A percentile compares a stretch with the other conserved stretches of the same genome.
Conservation (phyloP, 2,888 invertebrate genomes). For the Helleia helle region DNA sequence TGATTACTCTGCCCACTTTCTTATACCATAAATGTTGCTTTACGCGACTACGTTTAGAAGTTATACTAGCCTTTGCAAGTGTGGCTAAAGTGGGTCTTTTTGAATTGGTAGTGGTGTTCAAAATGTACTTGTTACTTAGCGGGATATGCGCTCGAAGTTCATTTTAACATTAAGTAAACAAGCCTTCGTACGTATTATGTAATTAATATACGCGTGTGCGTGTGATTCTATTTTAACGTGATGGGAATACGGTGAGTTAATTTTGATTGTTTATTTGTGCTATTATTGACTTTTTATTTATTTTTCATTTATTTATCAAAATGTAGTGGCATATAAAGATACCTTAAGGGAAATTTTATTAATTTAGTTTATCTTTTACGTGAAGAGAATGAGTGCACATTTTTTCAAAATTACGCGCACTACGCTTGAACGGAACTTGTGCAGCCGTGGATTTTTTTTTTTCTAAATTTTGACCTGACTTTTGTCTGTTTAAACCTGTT, state of each 20-base stretch:
- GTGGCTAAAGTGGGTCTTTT: slow-evolving; percentile 3
- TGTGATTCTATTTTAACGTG: slow-evolving; percentile 7
- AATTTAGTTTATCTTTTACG: too few species aligned
- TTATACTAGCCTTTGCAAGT: slow-evolving; percentile 9
- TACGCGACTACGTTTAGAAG: slow-evolving; percentile 21
- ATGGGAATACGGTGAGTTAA: slow-evolving; percentile 23
- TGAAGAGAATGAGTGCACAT: too few species aligned
- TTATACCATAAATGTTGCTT: slow-evolving; percentile 21
- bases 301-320: too few species aligned
- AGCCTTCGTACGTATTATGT: slow-evolving; percentile 13
- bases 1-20: slow-evolving; percentile 24
- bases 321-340: too few species aligned
- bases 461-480: too few species aligned
- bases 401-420: too few species aligned
- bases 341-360: too few species aligned
- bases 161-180: slow-evolving; percentile 20
- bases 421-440: too few species aligned
- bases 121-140: slow-evolving; percentile 13
- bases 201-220: slow-evolving; percentile 5
- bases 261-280: neutral
- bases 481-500: too few species aligned
- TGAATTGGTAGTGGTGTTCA: slow-evolving; percentile 17
- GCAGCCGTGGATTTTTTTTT: too few species aligned
- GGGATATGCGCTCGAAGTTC: slow-evolving; percentile 23
- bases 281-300: neutral